These are phyloP conservation scores for Onychostruthus taczanowskii DNA, from an alignment of 2,113 vertebrate genomes.

Conservation along the genomic window DNA sequence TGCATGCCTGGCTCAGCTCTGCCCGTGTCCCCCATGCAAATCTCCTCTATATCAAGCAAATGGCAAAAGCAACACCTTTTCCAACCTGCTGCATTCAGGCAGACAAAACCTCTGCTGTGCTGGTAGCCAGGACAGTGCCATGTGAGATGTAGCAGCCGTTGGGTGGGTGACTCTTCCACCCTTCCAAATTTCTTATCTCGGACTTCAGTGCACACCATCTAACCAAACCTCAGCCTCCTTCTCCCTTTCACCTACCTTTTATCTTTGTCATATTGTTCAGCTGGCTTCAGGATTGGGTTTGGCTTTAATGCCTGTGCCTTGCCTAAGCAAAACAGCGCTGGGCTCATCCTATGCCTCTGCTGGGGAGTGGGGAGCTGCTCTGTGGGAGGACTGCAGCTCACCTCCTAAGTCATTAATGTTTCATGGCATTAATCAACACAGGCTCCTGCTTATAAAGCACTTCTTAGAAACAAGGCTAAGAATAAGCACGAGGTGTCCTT, in stretches of 20 bases:
- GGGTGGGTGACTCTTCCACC: not conserved
- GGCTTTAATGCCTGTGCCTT: not conserved
- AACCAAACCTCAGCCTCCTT: not conserved
- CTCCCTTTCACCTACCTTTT: not conserved
- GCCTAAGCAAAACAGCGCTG: fast-evolving
- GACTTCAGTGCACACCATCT: not conserved
- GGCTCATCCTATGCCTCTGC: not conserved
- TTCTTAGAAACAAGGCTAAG: slow-evolving; percentile 19
- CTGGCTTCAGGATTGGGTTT: not conserved
- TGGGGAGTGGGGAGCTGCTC: not conserved
- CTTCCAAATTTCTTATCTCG: fast-evolving
- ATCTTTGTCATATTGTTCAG: not conserved
- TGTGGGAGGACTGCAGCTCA: not conserved
- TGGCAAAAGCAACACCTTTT: not conserved
- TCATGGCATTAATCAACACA: not conserved
- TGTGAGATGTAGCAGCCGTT: not conserved
- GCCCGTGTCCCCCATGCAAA: not conserved
- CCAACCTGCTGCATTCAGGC: not conserved
- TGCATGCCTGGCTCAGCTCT: not conserved
- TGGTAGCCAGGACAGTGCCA: not conserved
- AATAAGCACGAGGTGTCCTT: not conserved
- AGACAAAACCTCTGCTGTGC: not conserved
- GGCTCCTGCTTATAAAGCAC: not conserved
- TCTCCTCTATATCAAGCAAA: not conserved
- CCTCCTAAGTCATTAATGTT: slow-evolving; percentile 30